Base-by-base conservation (phyloP, 2,888 invertebrate genomes). In the Cremastinae sp. region DNA sequence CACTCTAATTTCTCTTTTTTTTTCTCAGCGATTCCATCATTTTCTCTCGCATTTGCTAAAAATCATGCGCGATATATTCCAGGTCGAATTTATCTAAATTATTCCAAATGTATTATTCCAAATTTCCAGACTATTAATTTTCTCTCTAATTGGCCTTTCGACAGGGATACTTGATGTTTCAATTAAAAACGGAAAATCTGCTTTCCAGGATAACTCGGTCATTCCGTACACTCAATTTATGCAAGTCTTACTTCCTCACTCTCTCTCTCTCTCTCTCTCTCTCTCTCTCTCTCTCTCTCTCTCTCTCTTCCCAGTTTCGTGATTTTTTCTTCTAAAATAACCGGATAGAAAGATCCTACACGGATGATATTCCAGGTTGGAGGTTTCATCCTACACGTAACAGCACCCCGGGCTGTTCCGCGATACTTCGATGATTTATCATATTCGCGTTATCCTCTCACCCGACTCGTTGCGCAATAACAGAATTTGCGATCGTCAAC, bases 361-460 rank as follows among this genome's bases (percentile, higher is more conserved):
- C 56, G 66, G 56, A 75, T 68, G 66, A 54, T 66, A 68, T 36
- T 56, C 45, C 56, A 47, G 28, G 56, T 3, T 28, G 71, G 71
- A 66, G 62, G 49, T 62, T 56, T 54, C 75, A 62, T 72, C 75
- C 71, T 58, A 75, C 75, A 75, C 71, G 61, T 49, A 62, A 75
- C 66, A 72, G 66, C 66, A 68, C 75, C 72, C 56, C 66, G 34
- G 62, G 66, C 66, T n/a, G 62, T 72, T 72, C 72, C 36, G 51
- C 51, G 43, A 68, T 68, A 56, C 51, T n/a, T 45, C 34, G 41
- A 71, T 68, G 72, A 75, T 75, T 72, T 72, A 72, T 75, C 41
- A 58, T 71, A 65, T 18, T 38, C 36, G 16, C 28, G 18, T 49
- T 28, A 28, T 28, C n/a, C n/a, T 28, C 28, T 28, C 28, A 5